Base-by-base conservation (phyloP, 2,888 invertebrate genomes). In the Geotrupes spiniger region DNA sequence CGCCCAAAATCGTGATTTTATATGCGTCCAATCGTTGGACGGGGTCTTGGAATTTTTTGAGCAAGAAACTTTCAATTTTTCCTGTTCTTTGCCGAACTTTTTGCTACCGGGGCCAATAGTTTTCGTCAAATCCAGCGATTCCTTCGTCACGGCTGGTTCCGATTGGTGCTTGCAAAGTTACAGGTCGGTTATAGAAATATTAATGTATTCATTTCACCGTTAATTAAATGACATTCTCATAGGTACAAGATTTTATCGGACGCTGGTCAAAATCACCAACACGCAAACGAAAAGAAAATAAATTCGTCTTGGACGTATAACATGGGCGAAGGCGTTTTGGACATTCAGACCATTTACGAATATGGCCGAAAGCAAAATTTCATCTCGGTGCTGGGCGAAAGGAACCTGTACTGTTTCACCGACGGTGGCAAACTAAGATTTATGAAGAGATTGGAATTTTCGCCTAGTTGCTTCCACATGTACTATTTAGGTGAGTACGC, bases 21-120 rank as follows among this genome's bases (percentile, higher is more conserved):
- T 95, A 49, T 95, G 95, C 68, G 84, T 97, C 12, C 92, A 93
- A 67, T 90, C 90, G 25, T 73, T 96, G 61, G 95, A 97, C 73
- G 94, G 96, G 9, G 83, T 87, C 42, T 71, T 97, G 11, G 84
- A 87, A 45, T 89, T 98, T 68, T 96, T 87, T 70, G 97, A 97
- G 68, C 95, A 95, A 74, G 96, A 97, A 72, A 85, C 87, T 44
- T 89, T 88, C 68, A 80, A 88, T 10, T 93, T 95, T 68, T 83
- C 84, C 63, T 87, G 92, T 52, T 81, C 84, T 58, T 79, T 96
- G 57, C 86, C 89, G 1, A 86, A 88, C 45, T 83, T 87, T 50
- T 75, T 93, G 41, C 76, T 94, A 49, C 96, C 97, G 0, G 87
- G 88, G 11, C 90, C 92, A 0, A 71, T 96, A n/a, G 77, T 79